phyloP scores from a whole-genome alignment of 2,888 invertebrate species.

The Ethmia dodecea region DNA sequence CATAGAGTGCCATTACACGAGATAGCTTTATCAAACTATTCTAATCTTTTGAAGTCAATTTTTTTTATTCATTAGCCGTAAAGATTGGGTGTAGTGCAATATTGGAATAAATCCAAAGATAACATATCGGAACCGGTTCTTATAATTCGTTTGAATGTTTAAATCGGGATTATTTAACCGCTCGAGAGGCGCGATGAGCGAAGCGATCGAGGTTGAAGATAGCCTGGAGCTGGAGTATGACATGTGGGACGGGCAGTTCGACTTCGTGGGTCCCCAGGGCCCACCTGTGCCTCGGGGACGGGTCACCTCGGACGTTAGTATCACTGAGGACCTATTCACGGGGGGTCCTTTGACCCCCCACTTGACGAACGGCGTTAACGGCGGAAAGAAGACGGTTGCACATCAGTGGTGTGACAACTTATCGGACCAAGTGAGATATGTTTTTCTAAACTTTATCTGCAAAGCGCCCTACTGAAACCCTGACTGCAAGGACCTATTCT shows the following conservation, averaged over 20 bases:
- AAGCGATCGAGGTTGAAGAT: slow-evolving; percentile 69
- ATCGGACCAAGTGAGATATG: slow-evolving; percentile 81
- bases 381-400: slow-evolving; percentile 74
- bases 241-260: slow-evolving; percentile 93
- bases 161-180: slow-evolving; percentile 66
- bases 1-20: slow-evolving; percentile 54
- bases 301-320: slow-evolving; percentile 57
- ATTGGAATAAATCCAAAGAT: slow-evolving; percentile 63
- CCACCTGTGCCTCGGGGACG: slow-evolving; percentile 49
- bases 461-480: too few species aligned
- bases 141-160: slow-evolving; percentile 53
- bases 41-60: slow-evolving; percentile 59
- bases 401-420: slow-evolving; percentile 79
- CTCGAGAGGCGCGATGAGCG: slow-evolving; percentile 63
- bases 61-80: slow-evolving; percentile 3
- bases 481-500: too few species aligned
- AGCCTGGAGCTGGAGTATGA: slow-evolving; percentile 88
- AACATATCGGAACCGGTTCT: slow-evolving; percentile 29
- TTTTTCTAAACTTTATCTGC: too few species aligned
- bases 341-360: slow-evolving; percentile 67
- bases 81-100: slow-evolving; percentile 39
- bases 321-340: slow-evolving; percentile 68
- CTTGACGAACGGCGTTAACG: slow-evolving; percentile 66
- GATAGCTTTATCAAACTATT: slow-evolving; percentile 53
- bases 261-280: slow-evolving; percentile 83